Base-by-base conservation (phyloP, 2,113 vertebrate species). In the Cyprinodon brontotheroides region DNA sequence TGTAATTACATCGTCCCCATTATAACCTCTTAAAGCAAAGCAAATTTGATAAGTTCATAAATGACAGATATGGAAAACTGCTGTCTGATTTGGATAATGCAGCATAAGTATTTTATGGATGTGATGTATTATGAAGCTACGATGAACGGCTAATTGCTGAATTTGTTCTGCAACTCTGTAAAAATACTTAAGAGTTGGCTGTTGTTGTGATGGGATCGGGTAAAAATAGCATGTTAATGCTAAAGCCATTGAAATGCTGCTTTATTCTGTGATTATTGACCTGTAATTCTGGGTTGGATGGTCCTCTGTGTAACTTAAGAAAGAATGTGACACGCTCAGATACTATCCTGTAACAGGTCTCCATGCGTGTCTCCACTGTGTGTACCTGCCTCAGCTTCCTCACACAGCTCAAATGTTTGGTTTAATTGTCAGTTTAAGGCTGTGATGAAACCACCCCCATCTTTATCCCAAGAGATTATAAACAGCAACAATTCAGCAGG, bases 1-100 rank as follows among this genome's bases (percentile, higher is more conserved):
- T 89, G 80, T 85, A 90, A 92, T 93, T 91, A 87, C 89, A 90
- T 86, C 71, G 37, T 65, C 84, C 69, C 65, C 78, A 83, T 86
- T 90, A 89, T 65, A 84, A 71, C 70, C 74, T 82, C 75, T 82
- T 85, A 68, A 57, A 65, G 72, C 68, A 65, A 45, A 71, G 40
- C 70, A 53, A 38, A 75, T 77, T 71, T 68, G 53, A 65, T 53
- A 73, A 68, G 36, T 36, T 73, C 65, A 62, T 66, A 82, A 72
- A 70, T 50, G 39, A 74, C 1, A 8, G 3, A 73, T 4, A 17
- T 39, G 1, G 13, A 70, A 62, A 61, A n/a, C 13, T 2, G 2
- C 11, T 4, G 11, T 63, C 65, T 53, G 61, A 59, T 77, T 47
- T 41, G 7, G 10, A 47, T 40, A 69, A 70, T 7, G 65, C 14